phyloP scores from a whole-genome alignment of 2,113 vertebrate species.

The Synchiropus splendidus region DNA sequence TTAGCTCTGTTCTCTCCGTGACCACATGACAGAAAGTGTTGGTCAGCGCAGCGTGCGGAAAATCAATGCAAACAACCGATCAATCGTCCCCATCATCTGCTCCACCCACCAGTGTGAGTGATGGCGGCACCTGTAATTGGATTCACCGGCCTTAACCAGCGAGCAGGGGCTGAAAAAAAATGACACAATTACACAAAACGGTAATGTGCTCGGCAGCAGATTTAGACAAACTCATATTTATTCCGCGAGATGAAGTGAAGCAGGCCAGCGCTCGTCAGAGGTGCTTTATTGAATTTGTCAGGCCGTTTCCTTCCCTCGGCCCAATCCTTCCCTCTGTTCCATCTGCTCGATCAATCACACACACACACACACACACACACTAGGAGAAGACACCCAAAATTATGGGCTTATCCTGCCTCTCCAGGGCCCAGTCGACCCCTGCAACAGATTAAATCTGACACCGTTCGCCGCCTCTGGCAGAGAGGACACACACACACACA shows the following conservation, averaged over 20 bases:
- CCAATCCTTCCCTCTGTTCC: constrained; percentile 26
- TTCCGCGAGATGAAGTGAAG: constrained; percentile 34
- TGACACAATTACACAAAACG: constrained; percentile 39
- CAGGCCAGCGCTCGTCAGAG: constrained; percentile 26
- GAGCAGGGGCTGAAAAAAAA: constrained; percentile 14
- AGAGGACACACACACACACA: constrained; percentile 26
- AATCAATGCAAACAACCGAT: constrained; percentile 46
- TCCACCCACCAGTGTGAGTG: constrained; percentile 33
- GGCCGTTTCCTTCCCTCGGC: constrained; percentile 37
- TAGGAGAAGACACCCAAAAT: constrained; percentile 36
- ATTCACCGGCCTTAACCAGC: constrained; percentile 40
- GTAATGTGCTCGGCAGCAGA: constrained; percentile 8
- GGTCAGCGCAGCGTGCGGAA: constrained; percentile 17
- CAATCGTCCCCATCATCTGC: constrained; percentile 29
- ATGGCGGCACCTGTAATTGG: constrained; percentile 50
- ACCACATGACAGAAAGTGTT: constrained; percentile 20
- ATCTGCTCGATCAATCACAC: constrained; percentile 39
- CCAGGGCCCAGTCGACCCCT: constrained; percentile 51
- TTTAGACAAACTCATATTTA: constrained; percentile 48
- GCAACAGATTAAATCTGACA: constrained; percentile 64
- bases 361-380: constrained; percentile 27
- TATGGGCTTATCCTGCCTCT: constrained; percentile 53
- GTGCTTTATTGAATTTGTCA: constrained; percentile 61
- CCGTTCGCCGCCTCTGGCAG: constrained; percentile 59
- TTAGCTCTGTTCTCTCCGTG: no score